Conservation (phyloP, 1,140 invertebrate genomes). For the Hormaphis cornu region DNA sequence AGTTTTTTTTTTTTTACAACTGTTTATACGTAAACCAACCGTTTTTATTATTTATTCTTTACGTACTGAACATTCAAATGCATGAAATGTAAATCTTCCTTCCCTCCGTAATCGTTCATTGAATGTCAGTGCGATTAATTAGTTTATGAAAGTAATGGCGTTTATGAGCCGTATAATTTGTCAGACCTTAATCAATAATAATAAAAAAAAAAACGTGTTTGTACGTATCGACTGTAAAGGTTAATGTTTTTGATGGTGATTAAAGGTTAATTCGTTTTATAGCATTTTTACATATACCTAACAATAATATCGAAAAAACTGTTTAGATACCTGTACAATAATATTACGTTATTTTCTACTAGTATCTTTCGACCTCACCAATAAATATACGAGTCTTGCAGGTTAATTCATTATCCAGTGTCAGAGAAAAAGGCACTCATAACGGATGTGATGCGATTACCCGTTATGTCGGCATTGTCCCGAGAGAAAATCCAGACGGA, state of each 20-base stretch:
- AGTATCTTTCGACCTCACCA: neutral
- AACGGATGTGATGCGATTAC: conserved; percentile 32
- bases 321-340: conserved; percentile 3
- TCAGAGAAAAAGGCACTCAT: conserved; percentile 31
- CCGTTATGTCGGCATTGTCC: conserved; percentile 31
- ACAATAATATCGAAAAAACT: conserved; percentile 22
- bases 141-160: neutral
- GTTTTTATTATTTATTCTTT: too few relatives aligned
- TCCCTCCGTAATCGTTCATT: neutral
- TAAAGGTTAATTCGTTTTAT: conserved; percentile 28
- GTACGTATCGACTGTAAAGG: neutral
- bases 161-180: conserved; percentile 12
- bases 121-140: conserved; percentile 21
- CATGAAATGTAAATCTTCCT: neutral
- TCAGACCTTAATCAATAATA: conserved; percentile 22
- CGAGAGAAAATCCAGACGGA: conserved; percentile 32
- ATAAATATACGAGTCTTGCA: conserved; percentile 29
- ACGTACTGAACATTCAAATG: neutral
- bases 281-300: neutral
- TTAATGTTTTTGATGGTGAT: neutral
- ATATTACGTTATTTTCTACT: neutral
- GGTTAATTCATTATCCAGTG: conserved; percentile 31
- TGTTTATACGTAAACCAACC: too few relatives aligned
- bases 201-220: neutral
- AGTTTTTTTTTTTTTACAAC: too few relatives aligned